Conservation (phyloP, 2,797 vertebrate genomes). For the Bucorvus abyssinicus region DNA sequence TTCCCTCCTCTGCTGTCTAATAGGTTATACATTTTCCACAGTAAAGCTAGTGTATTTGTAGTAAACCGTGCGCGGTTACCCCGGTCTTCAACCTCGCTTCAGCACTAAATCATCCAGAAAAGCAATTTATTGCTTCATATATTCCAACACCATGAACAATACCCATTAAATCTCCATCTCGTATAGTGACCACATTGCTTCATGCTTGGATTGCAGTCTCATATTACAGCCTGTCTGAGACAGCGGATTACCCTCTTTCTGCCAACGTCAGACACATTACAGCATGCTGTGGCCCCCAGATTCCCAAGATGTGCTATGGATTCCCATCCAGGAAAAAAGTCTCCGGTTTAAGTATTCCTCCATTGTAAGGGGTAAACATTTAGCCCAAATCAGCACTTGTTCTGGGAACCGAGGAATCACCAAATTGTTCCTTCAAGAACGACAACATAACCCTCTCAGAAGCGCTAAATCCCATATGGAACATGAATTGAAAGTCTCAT, state of each 20-base stretch:
- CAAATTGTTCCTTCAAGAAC: background rate
- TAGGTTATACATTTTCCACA: constrained; percentile 16
- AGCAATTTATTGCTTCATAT: constrained; percentile 54
- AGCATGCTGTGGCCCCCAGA: background rate
- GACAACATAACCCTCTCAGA: background rate
- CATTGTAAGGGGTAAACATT: background rate
- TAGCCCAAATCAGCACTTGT: background rate
- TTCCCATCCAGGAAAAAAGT: background rate
- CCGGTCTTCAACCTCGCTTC: constrained; percentile 21
- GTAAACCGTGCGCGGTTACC: constrained; percentile 41
- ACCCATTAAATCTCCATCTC: constrained; percentile 56
- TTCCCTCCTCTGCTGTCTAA: background rate
- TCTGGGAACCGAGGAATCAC: background rate
- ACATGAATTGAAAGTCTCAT: constrained; percentile 42
- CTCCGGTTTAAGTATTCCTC: background rate
- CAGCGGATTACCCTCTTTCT: background rate
- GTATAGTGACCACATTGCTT: background rate
- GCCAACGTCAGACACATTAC: rapidly evolving
- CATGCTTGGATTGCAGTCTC: background rate
- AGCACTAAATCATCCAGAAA: constrained; percentile 56
- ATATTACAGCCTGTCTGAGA: background rate
- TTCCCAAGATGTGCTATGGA: background rate
- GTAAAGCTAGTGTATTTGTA: constrained; percentile 39
- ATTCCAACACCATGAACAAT: constrained; percentile 51
- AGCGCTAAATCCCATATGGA: constrained; percentile 38